Conservation (phyloP, 1,140 invertebrate genomes). For the Protaetia brevitarsis region DNA sequence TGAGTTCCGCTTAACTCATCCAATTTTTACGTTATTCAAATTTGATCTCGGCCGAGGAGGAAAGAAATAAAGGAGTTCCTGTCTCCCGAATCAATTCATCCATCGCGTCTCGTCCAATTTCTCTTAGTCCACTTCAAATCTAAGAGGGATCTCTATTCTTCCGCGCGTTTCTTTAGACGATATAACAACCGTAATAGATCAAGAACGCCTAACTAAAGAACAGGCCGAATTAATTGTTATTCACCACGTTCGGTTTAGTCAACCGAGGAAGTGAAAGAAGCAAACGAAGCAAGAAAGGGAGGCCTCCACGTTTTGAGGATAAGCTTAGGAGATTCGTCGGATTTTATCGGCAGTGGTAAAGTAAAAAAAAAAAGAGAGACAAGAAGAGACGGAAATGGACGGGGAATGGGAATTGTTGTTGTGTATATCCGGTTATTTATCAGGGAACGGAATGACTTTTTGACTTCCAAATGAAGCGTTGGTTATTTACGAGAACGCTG, state of each 20-base stretch:
- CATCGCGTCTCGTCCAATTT: background rate
- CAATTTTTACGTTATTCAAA: conserved; percentile 11
- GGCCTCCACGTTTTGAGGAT: background rate
- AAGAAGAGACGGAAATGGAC: background rate
- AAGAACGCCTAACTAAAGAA: background rate
- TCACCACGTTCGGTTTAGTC: background rate
- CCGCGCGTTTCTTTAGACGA: background rate
- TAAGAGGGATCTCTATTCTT: background rate
- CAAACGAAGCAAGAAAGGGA: background rate
- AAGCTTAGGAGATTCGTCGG: background rate
- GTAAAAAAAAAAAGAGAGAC: background rate
- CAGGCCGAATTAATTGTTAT: conserved; percentile 13
- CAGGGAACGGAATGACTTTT: background rate
- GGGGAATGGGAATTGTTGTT: background rate
- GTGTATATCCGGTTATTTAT: background rate
- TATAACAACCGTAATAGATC: conserved; percentile 8
- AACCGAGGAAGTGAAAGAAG: background rate
- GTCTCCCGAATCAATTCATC: background rate
- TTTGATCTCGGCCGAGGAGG: background rate
- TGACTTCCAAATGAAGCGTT: conserved; percentile 8
- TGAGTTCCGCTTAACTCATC: background rate
- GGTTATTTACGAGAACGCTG: background rate
- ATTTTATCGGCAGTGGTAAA: background rate
- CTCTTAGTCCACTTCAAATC: conserved; percentile 1
- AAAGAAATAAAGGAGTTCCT: background rate